phyloP scores from a whole-genome alignment of 2,113 vertebrate species.

The mouse (Mus musculus) region GRCm39 chr5:29190501-29191000 shows the following conservation, averaged over 20 bases:
- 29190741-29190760: not conserved
- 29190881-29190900: not conserved
- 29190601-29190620: not conserved
- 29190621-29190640: not conserved
- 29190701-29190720: not conserved
- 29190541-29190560: not conserved
- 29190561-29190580: too few species aligned
- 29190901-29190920: not conserved
- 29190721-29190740: not conserved
- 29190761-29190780: not conserved
- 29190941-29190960: not conserved
- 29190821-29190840: not conserved
- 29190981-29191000: not conserved
- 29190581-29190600: not conserved
- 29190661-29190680: not conserved
- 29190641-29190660: not conserved
- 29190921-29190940: not conserved
- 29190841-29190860: not conserved
- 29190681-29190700: not conserved
- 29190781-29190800: not conserved
- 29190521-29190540: not conserved
- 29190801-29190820: not conserved
- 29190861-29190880: not conserved
- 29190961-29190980: not conserved
- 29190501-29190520: too few species aligned